These are phyloP conservation scores for Drosophila miranda DNA, from an alignment of 1,140 invertebrate genomes.

Conservation along the genomic window DNA sequence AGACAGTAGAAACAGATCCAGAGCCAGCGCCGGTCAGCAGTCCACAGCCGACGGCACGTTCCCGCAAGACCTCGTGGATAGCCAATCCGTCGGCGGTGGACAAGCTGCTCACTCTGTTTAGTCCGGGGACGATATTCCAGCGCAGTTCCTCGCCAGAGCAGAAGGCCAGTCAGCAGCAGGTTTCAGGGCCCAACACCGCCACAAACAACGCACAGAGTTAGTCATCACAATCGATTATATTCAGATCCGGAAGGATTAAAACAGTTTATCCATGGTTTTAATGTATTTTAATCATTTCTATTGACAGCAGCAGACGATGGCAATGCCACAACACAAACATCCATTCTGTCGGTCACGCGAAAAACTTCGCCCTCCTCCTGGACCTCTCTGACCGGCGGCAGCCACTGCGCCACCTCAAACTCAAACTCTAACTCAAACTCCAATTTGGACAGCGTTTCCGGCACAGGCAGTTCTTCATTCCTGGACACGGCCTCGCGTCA, in stretches of 20 bases:
- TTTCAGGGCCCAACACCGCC: constrained; percentile 3
- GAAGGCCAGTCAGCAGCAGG: constrained; percentile 30
- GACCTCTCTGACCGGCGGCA: constrained; percentile 34
- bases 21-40: constrained; percentile 50
- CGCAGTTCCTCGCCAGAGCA: constrained; percentile 75
- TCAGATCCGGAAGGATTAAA: too few relatives aligned
- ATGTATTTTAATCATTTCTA: neutral
- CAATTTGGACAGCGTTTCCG: constrained; percentile 5
- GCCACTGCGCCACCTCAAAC: neutral
- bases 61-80: constrained; percentile 85
- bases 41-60: constrained; percentile 47
- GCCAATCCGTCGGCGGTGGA: constrained; percentile 83
- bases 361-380: constrained; percentile 45
- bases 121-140: constrained; percentile 84
- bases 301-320: constrained; percentile 27
- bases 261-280: constrained; percentile 2
- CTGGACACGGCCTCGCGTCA: constrained; percentile 75
- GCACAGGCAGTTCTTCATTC: constrained; percentile 54
- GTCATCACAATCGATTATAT: neutral
- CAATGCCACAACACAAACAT: constrained; percentile 5
- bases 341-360: constrained; percentile 27
- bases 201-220: constrained; percentile 59
- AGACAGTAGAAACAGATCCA: constrained; percentile 17
- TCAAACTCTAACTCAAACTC: constrained; percentile 19
- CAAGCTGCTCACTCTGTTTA: constrained; percentile 84